Conservation (phyloP, 2,888 invertebrate species). For the Brachypterus glaber region DNA sequence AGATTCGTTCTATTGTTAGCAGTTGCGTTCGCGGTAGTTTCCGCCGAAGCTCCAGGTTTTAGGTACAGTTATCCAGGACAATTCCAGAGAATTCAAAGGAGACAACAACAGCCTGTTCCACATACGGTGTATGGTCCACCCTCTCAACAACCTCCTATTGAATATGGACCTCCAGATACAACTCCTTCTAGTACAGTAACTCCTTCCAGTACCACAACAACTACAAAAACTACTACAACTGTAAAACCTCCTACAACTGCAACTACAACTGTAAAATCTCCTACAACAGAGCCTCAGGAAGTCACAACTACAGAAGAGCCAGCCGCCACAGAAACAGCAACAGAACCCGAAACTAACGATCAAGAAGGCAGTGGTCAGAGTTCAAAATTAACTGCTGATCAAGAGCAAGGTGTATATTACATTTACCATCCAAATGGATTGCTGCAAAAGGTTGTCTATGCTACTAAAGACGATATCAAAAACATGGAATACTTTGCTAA, state of each 20-base stretch:
- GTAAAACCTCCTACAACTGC: neutral
- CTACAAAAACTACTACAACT: neutral
- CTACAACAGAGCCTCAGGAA: neutral
- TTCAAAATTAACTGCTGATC: neutral
- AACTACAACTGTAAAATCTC: neutral
- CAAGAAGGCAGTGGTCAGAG: slow-evolving; percentile 6
- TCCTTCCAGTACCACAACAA: neutral
- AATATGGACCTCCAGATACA: slow-evolving; percentile 11
- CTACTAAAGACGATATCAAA: slow-evolving; percentile 43
- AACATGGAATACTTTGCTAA: slow-evolving; percentile 58
- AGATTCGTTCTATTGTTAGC: no score
- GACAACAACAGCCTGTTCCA: neutral
- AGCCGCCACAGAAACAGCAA: neutral
- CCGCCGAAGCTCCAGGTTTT: neutral
- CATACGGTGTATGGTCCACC: slow-evolving; percentile 3
- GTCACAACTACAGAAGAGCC: neutral
- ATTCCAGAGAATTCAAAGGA: neutral
- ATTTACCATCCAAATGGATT: slow-evolving; percentile 53
- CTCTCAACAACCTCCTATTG: slow-evolving; percentile 8
- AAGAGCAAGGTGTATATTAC: slow-evolving; percentile 49
- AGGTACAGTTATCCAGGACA: neutral
- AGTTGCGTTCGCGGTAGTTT: no score
- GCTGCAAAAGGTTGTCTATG: slow-evolving; percentile 52
- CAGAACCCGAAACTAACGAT: slow-evolving; percentile 1
- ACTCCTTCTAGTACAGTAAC: no score